Percentiles rank a stretch among this genome's conserved stretches.
Conservation (phyloP, 2,888 invertebrate species). For the Drosophila gaucha region DNA sequence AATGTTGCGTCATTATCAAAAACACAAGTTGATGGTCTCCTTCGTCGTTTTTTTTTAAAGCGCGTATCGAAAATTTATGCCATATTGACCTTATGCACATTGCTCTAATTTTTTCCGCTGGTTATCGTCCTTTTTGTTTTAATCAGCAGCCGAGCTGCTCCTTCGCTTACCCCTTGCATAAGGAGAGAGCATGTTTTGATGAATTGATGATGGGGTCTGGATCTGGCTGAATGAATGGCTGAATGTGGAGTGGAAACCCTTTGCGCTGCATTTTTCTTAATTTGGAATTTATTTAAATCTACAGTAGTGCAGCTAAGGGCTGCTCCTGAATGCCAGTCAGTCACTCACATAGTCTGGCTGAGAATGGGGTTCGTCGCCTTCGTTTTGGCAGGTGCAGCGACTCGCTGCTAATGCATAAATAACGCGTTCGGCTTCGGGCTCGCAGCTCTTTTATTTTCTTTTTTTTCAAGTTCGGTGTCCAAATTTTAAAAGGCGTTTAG, state of each 20-base stretch:
- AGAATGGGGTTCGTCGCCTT: slow-evolving; percentile 53
- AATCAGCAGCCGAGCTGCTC: slow-evolving; percentile 43
- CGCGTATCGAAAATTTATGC: slow-evolving; percentile 73
- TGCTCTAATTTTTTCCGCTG: slow-evolving; percentile 81
- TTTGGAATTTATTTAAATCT: slow-evolving; percentile 81
- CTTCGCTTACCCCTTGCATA: slow-evolving; percentile 19
- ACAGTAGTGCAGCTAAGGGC: slow-evolving; percentile 49
- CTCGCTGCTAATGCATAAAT: slow-evolving; percentile 75
- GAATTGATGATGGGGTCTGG: slow-evolving; percentile 83
- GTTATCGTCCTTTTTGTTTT: slow-evolving; percentile 69
- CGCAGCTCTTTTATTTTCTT: slow-evolving; percentile 27
- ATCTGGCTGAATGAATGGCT: slow-evolving; percentile 6
- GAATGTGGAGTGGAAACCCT: slow-evolving; percentile 52
- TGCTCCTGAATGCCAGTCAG: slow-evolving; percentile 32
- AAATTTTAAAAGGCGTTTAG: slow-evolving; percentile 80
- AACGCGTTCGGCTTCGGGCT: slow-evolving; percentile 53
- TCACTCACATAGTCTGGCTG: slow-evolving; percentile 30
- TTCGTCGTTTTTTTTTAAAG: slow-evolving; percentile 13
- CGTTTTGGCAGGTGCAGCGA: slow-evolving; percentile 68
- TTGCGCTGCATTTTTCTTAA: slow-evolving; percentile 71
- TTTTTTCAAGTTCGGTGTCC: slow-evolving; percentile 25
- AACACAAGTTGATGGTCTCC: slow-evolving; percentile 24
- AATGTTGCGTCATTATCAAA: slow-evolving; percentile 77
- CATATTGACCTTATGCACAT: slow-evolving; percentile 73
- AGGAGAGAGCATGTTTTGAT: slow-evolving; percentile 71